Evolutionary conservation across 2,113 vertebrate species (phyloP).

Genomic region (Orycteropus afer): DNA sequence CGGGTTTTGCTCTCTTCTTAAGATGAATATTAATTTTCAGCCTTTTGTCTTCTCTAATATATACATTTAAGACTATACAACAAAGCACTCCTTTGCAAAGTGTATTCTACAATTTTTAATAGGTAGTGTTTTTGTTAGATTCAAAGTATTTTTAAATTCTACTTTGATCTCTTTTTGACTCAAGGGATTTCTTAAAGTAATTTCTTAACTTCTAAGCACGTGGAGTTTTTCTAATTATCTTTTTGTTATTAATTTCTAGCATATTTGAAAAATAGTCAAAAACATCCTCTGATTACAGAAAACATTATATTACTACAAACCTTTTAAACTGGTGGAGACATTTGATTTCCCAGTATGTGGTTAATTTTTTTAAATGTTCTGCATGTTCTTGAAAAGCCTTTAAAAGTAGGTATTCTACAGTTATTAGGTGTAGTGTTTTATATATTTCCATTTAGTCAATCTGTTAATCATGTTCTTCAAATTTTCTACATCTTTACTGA

Average conservation of each 20-base stretch:
- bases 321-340: neutral
- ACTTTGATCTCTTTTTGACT: neutral
- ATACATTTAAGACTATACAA: neutral
- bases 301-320: neutral
- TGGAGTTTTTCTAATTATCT: neutral
- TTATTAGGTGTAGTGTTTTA: neutral
- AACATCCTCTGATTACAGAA: neutral
- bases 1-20: constrained; percentile 17
- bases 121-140: neutral
- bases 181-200: neutral
- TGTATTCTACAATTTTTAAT: neutral
- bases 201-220: neutral
- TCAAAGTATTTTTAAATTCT: constrained; percentile 20
- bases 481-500: neutral
- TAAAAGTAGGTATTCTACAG: neutral
- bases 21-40: neutral
- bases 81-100: neutral
- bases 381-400: neutral
- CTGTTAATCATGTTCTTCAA: neutral
- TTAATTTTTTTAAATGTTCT: neutral
- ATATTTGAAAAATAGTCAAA: neutral
- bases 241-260: constrained; percentile 3
- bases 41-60: neutral
- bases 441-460: neutral
- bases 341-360: neutral